Conservation (phyloP, 2,888 invertebrate genomes). For the Volucella inanis region DNA sequence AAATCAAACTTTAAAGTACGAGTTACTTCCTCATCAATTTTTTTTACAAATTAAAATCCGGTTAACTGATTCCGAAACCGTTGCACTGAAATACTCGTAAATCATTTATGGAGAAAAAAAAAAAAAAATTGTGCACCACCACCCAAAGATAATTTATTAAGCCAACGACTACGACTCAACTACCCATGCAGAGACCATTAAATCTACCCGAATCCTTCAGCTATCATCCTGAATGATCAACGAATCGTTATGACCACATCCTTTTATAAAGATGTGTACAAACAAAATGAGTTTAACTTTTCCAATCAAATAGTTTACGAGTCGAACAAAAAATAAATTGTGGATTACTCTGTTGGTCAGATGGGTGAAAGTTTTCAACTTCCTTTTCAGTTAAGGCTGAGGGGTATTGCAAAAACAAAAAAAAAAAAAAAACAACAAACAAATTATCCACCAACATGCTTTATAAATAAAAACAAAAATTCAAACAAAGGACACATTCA, state of each 20-base stretch:
- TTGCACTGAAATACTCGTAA: background rate
- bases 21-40: background rate
- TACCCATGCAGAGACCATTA: background rate
- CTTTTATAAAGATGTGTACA: constrained; percentile 12
- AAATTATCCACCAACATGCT: background rate
- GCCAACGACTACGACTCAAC: constrained; percentile 19
- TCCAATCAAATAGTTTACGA: constrained; percentile 22
- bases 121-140: constrained; percentile 11
- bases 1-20: too few species aligned
- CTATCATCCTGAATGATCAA: constrained; percentile 48
- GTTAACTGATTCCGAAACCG: constrained; percentile 2
- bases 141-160: constrained; percentile 1
- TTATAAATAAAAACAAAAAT: constrained; percentile 17
- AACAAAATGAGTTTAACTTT: constrained; percentile 11
- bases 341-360: constrained; percentile 4
- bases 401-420: background rate
- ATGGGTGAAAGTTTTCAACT: background rate
- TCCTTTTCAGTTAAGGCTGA: background rate
- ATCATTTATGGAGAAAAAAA: constrained; percentile 19
- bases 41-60: constrained; percentile 10
- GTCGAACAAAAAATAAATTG: constrained; percentile 19
- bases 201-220: constrained; percentile 33
- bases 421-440: background rate
- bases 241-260: constrained; percentile 53
- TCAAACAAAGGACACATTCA: constrained; percentile 4